phyloP scores from a whole-genome alignment of 1,140 invertebrate genomes.

The Portunus trituberculatus region DNA sequence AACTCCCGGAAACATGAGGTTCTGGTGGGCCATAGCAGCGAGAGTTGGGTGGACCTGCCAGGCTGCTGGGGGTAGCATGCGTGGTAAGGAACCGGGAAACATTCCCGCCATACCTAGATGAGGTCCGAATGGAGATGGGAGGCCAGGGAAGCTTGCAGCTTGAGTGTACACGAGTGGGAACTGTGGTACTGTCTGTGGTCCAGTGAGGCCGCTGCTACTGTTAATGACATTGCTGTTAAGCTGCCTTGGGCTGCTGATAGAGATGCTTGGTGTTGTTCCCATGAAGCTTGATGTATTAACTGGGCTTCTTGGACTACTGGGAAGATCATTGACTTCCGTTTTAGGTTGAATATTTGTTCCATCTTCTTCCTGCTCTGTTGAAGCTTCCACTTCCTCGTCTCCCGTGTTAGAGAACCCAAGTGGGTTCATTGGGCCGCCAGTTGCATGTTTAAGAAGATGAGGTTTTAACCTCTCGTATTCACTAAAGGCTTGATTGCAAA shows the following conservation, averaged over 20 bases:
- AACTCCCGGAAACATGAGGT: conserved; percentile 82
- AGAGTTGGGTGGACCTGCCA: conserved; percentile 76
- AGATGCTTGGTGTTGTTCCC: conserved; percentile 46
- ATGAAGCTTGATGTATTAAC: conserved; percentile 31
- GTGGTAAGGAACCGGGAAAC: conserved; percentile 76
- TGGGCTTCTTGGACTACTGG: conserved; percentile 64
- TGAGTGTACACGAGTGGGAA: conserved; percentile 76
- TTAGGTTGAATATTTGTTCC: conserved; percentile 54
- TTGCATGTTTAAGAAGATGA: conserved; percentile 86
- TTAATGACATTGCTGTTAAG: conserved; percentile 48
- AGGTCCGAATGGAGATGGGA: conserved; percentile 73
- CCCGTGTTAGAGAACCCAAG: conserved; percentile 33
- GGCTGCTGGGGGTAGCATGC: conserved; percentile 75
- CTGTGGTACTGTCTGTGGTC: conserved; percentile 68
- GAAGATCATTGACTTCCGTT: conserved; percentile 54
- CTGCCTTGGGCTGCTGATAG: conserved; percentile 64
- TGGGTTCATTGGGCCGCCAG: conserved; percentile 59
- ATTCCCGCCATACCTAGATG: conserved; percentile 76
- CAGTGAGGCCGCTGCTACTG: conserved; percentile 53
- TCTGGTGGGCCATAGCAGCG: conserved; percentile 77
- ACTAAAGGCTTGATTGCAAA: conserved; percentile 91
- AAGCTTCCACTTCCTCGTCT: conserved; percentile 65
- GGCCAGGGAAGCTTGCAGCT: conserved; percentile 73
- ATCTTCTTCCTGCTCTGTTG: conserved; percentile 62
- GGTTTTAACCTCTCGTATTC: conserved; percentile 86